Evolutionary conservation across 2,797 vertebrate species (phyloP).

Genomic region (Leptatherina wallacei): DNA sequence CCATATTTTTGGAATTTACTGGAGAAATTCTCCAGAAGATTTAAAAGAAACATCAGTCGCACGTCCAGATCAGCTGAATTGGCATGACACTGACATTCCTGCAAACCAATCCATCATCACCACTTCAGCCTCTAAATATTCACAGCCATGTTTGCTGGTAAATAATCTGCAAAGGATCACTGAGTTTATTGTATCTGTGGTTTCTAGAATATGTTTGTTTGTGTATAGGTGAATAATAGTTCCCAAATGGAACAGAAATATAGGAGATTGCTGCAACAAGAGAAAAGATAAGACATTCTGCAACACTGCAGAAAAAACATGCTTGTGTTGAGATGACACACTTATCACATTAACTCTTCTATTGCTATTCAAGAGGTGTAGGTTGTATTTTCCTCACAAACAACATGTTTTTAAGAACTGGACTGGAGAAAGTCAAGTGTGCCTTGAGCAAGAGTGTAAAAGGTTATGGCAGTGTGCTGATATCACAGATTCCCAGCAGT

Average conservation of each 20-base stretch:
- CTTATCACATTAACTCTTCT: not conserved
- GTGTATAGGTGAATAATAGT: not conserved
- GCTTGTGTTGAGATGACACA: no score
- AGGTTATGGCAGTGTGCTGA: not conserved
- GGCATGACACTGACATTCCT: no score
- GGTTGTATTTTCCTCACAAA: not conserved
- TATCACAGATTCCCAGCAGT: not conserved
- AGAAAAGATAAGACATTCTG: not conserved
- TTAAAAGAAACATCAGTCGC: conserved; percentile 7
- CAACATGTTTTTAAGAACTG: not conserved
- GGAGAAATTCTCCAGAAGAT: conserved; percentile 3
- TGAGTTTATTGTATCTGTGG: not conserved
- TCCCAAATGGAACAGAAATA: not conserved
- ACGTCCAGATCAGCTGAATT: conserved; percentile 1
- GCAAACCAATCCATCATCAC: not conserved
- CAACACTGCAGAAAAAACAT: not conserved
- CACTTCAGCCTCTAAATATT: not conserved
- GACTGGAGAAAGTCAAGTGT: not conserved
- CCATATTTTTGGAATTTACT: not conserved
- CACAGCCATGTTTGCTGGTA: not conserved
- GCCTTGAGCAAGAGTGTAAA: not conserved
- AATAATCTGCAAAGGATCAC: not conserved
- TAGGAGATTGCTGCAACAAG: not conserved
- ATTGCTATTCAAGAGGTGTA: not conserved
- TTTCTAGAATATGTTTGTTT: not conserved